phyloP scores from a whole-genome alignment of 2,113 vertebrate species.

The Lanius collurio region DNA sequence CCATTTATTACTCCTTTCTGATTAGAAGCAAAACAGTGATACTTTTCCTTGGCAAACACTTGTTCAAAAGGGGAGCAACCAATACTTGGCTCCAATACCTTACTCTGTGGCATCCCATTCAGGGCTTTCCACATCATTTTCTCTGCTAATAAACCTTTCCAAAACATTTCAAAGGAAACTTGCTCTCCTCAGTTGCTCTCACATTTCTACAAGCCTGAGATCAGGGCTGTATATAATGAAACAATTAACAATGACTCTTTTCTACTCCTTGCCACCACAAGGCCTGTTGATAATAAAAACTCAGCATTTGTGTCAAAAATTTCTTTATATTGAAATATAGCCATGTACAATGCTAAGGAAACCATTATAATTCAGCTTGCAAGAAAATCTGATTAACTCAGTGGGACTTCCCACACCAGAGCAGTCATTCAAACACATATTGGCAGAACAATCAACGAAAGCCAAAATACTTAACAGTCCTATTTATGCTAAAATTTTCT shows the following conservation, averaged over 20 bases:
- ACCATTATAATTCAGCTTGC: neutral
- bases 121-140: neutral
- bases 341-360: neutral
- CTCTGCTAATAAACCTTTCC: conserved; percentile 22
- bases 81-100: neutral
- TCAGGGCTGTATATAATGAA: neutral
- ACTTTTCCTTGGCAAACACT: neutral
- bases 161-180: conserved; percentile 28
- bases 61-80: neutral
- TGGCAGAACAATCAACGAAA: neutral
- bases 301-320: neutral
- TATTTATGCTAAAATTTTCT: neutral
- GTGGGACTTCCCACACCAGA: neutral
- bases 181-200: neutral
- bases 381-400: neutral
- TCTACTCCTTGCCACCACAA: neutral
- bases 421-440: neutral
- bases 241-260: neutral
- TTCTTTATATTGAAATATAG: neutral
- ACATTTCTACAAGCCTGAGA: neutral
- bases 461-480: neutral
- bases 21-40: neutral
- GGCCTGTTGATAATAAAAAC: neutral
- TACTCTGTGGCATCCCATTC: neutral
- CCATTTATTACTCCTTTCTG: neutral